Base-by-base conservation (phyloP, 2,113 vertebrate genomes). In the Entosphenus tridentatus region DNA sequence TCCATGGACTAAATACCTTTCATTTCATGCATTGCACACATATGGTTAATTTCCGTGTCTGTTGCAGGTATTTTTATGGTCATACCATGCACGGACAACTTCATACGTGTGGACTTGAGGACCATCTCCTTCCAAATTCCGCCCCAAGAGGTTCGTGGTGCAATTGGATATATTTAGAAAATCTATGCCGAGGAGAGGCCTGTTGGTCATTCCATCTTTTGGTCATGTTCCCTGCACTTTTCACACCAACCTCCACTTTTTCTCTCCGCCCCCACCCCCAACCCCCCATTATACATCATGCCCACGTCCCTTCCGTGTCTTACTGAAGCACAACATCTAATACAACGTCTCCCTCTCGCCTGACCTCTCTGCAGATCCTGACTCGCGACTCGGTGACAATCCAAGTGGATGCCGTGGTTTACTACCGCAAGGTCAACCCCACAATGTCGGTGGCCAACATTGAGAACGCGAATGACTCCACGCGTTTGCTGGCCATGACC, bases 371-470 rank as follows among this genome's bases (percentile, higher is more conserved):
- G 1, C 71, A 88, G 86, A 83, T 88, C 72, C 75, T 88, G 57
- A 88, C 86, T 56, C 84, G 78, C 73, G 86, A 88, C 76, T 88
- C 86, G 0, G 84, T 87, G 74, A 87, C 85, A 0, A 84, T 85
- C 11, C 79, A 76, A 16, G 86, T 88, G 74, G 86, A 88, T 5
- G 86, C 83, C 1, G 84, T 87, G 6, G 83, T 88, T 65, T 88
- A 85, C 70, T 87, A 84, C 69, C 77, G 83, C 9, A 78, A 87
- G 54, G 57, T 80, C 11, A 85, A 81, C 1, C 83, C 86, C 2
- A 80, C 87, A 72, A 85, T 80, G 0, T 76, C 85, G 0, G 86
- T 88, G 72, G 80, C 81, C 54, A 87, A 87, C 1, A 83, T 88
- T 67, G 74, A 72, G 1, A 80, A 84, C 8, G 82, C 83, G 8